These are phyloP conservation scores for Pteronotus mesoamericanus DNA, from an alignment of 2,797 vertebrate species.

Conservation along the genomic window DNA sequence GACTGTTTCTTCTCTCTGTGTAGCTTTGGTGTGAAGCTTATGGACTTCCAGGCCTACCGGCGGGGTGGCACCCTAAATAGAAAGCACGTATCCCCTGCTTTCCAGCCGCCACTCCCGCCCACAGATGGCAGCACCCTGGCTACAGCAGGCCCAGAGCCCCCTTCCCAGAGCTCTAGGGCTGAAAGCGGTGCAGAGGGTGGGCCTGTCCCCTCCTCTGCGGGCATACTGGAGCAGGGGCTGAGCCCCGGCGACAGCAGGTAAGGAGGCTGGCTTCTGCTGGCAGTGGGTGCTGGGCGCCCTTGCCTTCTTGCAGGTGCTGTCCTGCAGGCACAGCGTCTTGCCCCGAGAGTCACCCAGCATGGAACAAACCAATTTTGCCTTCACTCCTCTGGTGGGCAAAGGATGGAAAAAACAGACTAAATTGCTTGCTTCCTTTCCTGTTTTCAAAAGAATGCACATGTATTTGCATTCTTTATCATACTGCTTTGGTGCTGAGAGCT, in stretches of 20 bases:
- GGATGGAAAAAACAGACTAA: background rate
- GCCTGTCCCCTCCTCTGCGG: conserved; percentile 80
- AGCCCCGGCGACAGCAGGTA: conserved; percentile 92
- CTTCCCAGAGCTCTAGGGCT: conserved; percentile 80
- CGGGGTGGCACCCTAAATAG: conserved; percentile 94
- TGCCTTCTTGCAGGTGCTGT: background rate
- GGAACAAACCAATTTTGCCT: background rate
- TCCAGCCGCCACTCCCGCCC: conserved; percentile 97
- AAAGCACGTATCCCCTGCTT: conserved; percentile 97
- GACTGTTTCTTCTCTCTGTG: conserved; percentile 86
- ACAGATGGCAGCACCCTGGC: conserved; percentile 86
- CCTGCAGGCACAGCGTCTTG: background rate
- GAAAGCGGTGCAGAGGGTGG: conserved; percentile 86
- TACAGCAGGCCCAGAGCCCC: conserved; percentile 84
- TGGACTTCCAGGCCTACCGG: conserved; percentile 90
- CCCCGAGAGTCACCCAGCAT: background rate
- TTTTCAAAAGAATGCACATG: conserved; percentile 22
- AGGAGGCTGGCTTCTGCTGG: conserved; percentile 77
- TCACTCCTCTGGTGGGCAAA: background rate
- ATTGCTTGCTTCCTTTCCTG: conserved; percentile 37
- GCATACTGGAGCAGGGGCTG: conserved; percentile 87
- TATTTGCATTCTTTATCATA: background rate
- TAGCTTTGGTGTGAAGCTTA: conserved; percentile 96
- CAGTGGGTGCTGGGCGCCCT: conserved; percentile 25
- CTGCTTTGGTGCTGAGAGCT: conserved; percentile 5